Conservation (phyloP, 2,113 vertebrate genomes). For the Dipodomys merriami region DNA sequence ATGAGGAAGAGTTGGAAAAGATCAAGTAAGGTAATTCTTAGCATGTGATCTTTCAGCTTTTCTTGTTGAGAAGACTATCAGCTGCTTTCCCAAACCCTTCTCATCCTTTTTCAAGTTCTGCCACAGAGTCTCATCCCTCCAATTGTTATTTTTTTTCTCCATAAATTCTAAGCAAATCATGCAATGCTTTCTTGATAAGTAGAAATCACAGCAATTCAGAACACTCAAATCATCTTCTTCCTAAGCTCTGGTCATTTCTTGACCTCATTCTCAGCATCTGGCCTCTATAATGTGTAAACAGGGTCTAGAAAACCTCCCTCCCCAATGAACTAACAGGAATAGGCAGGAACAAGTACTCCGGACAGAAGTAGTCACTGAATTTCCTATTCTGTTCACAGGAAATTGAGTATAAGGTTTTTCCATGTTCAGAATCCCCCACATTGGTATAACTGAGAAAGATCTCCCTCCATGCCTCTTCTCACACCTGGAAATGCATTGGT, state of each 20-base stretch:
- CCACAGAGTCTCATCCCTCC: constrained; percentile 51
- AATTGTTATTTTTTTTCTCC: constrained; percentile 54
- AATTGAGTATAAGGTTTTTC: constrained; percentile 14
- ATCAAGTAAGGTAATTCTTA: constrained; percentile 99
- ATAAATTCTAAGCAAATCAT: constrained; percentile 45
- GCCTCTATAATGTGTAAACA: constrained; percentile 57
- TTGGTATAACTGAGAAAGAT: not conserved
- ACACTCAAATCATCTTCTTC: constrained; percentile 18
- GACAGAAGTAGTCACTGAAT: not conserved
- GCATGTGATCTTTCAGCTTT: constrained; percentile 86
- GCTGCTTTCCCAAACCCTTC: constrained; percentile 62
- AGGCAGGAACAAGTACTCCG: not conserved
- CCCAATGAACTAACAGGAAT: no score
- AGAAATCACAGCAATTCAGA: constrained; percentile 36
- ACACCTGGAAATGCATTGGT: constrained; percentile 19
- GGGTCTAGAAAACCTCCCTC: constrained; percentile 76
- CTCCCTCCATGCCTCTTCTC: constrained; percentile 1
- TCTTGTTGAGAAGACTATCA: constrained; percentile 63
- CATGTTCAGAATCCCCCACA: not conserved
- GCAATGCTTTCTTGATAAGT: constrained; percentile 47
- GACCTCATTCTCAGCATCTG: constrained; percentile 54
- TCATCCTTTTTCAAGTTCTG: constrained; percentile 45
- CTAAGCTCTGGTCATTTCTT: constrained; percentile 48
- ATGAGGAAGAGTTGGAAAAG: constrained; percentile 99
- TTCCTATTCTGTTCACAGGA: not conserved